These are phyloP conservation scores for Melitaea cinxia DNA, from an alignment of 1,140 invertebrate genomes.

Conservation along the genomic window DNA sequence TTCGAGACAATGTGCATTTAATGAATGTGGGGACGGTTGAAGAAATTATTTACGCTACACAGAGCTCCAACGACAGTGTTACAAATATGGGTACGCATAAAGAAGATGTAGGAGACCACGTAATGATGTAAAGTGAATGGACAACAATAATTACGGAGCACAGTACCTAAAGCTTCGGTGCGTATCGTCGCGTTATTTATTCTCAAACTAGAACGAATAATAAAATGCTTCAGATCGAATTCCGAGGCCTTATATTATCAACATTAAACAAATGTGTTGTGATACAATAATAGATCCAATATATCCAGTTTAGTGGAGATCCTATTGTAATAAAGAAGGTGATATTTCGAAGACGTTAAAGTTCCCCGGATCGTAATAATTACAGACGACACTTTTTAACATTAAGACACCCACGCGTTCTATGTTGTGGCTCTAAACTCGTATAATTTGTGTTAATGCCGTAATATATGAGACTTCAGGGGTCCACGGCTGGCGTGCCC, in stretches of 20 bases:
- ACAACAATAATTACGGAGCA: conserved; percentile 69
- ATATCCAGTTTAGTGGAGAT: conserved; percentile 66
- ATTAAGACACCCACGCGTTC: conserved; percentile 76
- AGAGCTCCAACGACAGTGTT: conserved; percentile 42
- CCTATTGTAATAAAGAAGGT: conserved; percentile 77
- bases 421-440: conserved; percentile 77
- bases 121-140: conserved; percentile 74
- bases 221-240: conserved; percentile 43
- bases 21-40: conserved; percentile 62
- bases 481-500: conserved; percentile 63
- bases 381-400: conserved; percentile 79
- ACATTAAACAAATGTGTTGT: conserved; percentile 60
- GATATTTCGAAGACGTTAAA: conserved; percentile 77
- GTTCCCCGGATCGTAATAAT: conserved; percentile 76
- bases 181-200: conserved; percentile 67
- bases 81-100: conserved; percentile 61
- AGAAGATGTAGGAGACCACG: conserved; percentile 65
- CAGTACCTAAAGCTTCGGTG: conserved; percentile 59
- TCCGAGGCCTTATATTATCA: conserved; percentile 44
- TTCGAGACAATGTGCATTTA: conserved; percentile 67
- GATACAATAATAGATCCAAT: conserved; percentile 61
- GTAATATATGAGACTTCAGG: conserved; percentile 79
- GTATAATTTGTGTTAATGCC: conserved; percentile 81
- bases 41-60: conserved; percentile 77
- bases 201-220: conserved; percentile 36